Evolutionary conservation across 2,888 invertebrate species (phyloP), one percentile per base, ranked within the genome.

Genomic region (Drosophila percnosoma): DNA sequence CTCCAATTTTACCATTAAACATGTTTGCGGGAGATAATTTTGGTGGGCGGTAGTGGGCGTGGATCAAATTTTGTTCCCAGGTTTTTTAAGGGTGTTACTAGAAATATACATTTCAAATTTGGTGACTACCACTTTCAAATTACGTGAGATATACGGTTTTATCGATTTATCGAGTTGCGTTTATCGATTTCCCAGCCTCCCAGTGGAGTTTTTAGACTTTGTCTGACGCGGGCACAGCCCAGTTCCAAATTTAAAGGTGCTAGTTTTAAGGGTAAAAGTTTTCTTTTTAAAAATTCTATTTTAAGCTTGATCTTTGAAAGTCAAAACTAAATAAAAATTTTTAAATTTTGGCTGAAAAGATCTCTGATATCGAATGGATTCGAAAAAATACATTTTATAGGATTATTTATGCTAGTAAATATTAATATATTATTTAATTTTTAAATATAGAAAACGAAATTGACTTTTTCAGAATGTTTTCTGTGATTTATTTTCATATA

Each of bases 401-500:
- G 42, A 13, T 4, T 45, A 7, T 21, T 45, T 4, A 7, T 45
- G 13, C 13, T 0, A 45, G 45, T 13, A 45, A 13, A 45, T 13
- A 45, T 13, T 13, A 15, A 45, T 21, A 6, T 6, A 21, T 42
- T 42, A 11, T 24, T 24, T 24, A 24, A 24, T 24, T 24, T 24
- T 24, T 24, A 24, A 24, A 24, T 24, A 24, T 24, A 24, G 1
- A 27, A 54, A 7, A 31, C 8, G 18, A 49, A 8, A 27, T 27
- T n/a, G 4, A 36, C 10, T 18, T 38, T 38, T 57, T 42, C 4
- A 70, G 48, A 63, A 48, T 72, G 38, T 71, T 34, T 33, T 27
- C 42, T 49, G 36, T 21, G 6, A 34, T 45, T 38, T 40, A 13
- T 38, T 38, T 52, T 54, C n/a, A 51, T 34, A 21, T 60, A 18